Evolutionary conservation across 2,113 vertebrate genomes (phyloP).

Genomic region (Silurus glanis): DNA sequence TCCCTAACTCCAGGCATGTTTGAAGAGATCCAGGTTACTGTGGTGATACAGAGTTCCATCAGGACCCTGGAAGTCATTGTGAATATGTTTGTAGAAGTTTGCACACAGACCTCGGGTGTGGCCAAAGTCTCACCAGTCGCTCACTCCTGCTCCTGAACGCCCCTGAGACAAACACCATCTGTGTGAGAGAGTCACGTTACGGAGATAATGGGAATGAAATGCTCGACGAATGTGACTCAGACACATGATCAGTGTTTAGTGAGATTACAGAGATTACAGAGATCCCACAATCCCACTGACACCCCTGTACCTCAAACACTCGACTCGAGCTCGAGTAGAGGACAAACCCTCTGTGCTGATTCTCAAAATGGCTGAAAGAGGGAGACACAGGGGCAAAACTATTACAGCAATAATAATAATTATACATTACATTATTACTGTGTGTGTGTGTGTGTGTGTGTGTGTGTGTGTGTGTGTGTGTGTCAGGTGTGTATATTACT

Average conservation of each 20-base stretch:
- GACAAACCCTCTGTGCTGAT: slow-evolving; percentile 74
- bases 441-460: slow-evolving; percentile 7
- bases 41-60: slow-evolving; percentile 50
- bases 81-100: slow-evolving; percentile 70
- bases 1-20: slow-evolving; percentile 73
- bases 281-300: slow-evolving; percentile 77
- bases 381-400: background rate
- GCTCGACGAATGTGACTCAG: background rate
- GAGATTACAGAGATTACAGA: background rate
- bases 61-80: slow-evolving; percentile 71
- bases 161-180: slow-evolving; percentile 77
- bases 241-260: background rate
- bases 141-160: slow-evolving; percentile 73
- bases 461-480: background rate
- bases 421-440: too few relatives aligned
- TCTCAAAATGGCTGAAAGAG: slow-evolving; percentile 69
- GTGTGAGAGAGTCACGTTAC: slow-evolving; percentile 49
- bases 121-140: slow-evolving; percentile 74
- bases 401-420: background rate
- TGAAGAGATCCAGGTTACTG: slow-evolving; percentile 64
- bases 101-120: slow-evolving; percentile 73
- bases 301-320: slow-evolving; percentile 73
- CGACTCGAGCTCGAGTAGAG: slow-evolving; percentile 67
- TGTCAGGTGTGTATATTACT: background rate
- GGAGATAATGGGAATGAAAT: slow-evolving; percentile 24